Conservation (phyloP, 2,797 vertebrate genomes). For the Amblyopsis hoosieri region DNA sequence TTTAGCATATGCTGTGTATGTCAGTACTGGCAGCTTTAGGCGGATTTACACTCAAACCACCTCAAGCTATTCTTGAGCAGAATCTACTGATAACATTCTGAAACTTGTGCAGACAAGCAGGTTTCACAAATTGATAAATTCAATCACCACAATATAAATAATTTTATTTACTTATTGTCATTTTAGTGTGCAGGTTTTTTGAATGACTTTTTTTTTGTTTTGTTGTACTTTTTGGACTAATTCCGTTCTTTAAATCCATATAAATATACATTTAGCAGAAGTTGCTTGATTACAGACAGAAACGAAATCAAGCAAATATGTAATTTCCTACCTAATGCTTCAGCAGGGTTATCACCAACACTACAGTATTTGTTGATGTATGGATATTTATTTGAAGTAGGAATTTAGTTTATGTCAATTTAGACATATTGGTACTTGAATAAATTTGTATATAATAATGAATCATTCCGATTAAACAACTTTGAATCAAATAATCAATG, state of each 20-base stretch:
- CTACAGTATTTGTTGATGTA: neutral
- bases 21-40: constrained; percentile 81
- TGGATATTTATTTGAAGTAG: no score
- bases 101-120: constrained; percentile 79
- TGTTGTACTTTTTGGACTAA: constrained; percentile 21
- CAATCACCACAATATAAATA: constrained; percentile 63
- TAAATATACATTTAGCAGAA: constrained; percentile 35
- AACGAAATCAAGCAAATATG: constrained; percentile 16
- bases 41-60: constrained; percentile 83
- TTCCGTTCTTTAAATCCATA: constrained; percentile 35
- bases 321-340: constrained; percentile 16
- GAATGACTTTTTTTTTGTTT: constrained; percentile 56
- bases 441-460: constrained; percentile 28
- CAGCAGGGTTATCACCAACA: neutral
- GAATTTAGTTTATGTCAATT: constrained; percentile 1
- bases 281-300: constrained; percentile 21
- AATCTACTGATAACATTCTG: constrained; percentile 82
- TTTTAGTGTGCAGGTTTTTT: constrained; percentile 50
- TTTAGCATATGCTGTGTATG: constrained; percentile 84
- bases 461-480: constrained; percentile 52
- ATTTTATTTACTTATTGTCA: constrained; percentile 71
- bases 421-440: constrained; percentile 21
- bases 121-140: constrained; percentile 79
- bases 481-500: constrained; percentile 76
- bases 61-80: constrained; percentile 82